Evolutionary conservation across 2,888 invertebrate genomes (phyloP), one percentile per base, ranked within the genome.

Genomic region (Biston stratarius): DNA sequence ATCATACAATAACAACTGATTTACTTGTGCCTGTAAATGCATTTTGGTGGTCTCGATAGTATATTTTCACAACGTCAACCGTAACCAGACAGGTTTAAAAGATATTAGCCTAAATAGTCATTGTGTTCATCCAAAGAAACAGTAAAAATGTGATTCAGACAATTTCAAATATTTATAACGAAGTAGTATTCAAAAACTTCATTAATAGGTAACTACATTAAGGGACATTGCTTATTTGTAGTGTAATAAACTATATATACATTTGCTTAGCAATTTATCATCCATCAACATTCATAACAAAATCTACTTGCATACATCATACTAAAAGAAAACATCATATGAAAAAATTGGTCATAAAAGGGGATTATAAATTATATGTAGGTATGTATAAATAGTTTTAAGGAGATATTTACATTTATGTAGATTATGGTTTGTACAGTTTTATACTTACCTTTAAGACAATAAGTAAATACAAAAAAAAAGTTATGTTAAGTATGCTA

Each of bases 341-440:
- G 42, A 48, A 51, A 53, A 53, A 61, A 12, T 38, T 12, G 55
- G n/a, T 33, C 5, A n/a, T 52, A 33, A 36, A 45, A 34, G 34
- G 48, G 11, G 36, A 61, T 36, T 34, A 55, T 55, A 47, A 15
- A 40, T 15, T 55, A 6, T 3, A 45, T 36, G 7, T 47, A 15
- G 24, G 34, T n/a, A n/a, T n/a, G 36, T 8, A 45, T 36, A 64
- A 45, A 5, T 49, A 34, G 49, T 34, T 24, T n/a, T 24, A 67
- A 53, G 63, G 65, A 71, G 68, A 71, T 61, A 70, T 67, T 64
- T 67, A 64, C 70, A 70, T 56, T 48, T 55, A 48, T 24, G 24
- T 9, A 52, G 34, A 15, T 34, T 36, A 58, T 64, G 64, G 64
- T 44, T 61, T 59, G 61, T 51, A 51, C 51, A 24, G 8, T 52